Conservation (phyloP, 2,888 invertebrate species). For the Drepanosiphum platanoidis region DNA sequence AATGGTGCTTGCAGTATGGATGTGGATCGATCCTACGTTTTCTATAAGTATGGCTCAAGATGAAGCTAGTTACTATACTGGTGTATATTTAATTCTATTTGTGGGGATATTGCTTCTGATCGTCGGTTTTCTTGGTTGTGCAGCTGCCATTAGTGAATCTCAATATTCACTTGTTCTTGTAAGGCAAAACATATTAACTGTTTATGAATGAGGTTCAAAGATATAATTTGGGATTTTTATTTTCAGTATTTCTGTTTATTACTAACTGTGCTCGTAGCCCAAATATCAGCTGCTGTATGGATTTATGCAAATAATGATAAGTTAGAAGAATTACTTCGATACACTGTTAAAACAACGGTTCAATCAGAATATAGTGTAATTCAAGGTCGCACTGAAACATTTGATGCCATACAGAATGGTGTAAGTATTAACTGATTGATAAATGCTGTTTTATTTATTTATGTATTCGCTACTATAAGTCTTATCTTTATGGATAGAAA, state of each 20-base stretch:
- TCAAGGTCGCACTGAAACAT: conserved; percentile 72
- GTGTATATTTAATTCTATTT: conserved; percentile 77
- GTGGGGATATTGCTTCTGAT: conserved; percentile 79
- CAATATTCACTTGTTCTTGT: conserved; percentile 81
- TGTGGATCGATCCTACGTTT: conserved; percentile 79
- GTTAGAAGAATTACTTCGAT: conserved; percentile 74
- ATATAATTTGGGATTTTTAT: conserved; percentile 64
- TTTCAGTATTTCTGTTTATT: conserved; percentile 81
- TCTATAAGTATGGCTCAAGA: conserved; percentile 77
- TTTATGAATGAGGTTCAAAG: neutral
- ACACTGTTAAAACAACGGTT: conserved; percentile 74
- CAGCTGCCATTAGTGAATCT: conserved; percentile 82
- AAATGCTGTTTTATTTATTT: neutral
- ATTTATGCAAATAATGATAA: conserved; percentile 77
- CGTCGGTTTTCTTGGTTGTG: conserved; percentile 84
- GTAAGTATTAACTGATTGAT: conserved; percentile 67
- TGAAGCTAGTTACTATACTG: conserved; percentile 74
- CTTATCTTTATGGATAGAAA: neutral
- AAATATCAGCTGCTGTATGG: conserved; percentile 82
- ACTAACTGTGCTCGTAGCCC: conserved; percentile 79
- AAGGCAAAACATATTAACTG: conserved; percentile 66
- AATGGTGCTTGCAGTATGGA: conserved; percentile 79
- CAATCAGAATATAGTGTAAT: conserved; percentile 73
- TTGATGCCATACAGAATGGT: conserved; percentile 76
- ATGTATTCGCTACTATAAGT: neutral